phyloP scores from a whole-genome alignment of 53 echinoderm and acorn worm species.

The Arbacia lixula region DNA sequence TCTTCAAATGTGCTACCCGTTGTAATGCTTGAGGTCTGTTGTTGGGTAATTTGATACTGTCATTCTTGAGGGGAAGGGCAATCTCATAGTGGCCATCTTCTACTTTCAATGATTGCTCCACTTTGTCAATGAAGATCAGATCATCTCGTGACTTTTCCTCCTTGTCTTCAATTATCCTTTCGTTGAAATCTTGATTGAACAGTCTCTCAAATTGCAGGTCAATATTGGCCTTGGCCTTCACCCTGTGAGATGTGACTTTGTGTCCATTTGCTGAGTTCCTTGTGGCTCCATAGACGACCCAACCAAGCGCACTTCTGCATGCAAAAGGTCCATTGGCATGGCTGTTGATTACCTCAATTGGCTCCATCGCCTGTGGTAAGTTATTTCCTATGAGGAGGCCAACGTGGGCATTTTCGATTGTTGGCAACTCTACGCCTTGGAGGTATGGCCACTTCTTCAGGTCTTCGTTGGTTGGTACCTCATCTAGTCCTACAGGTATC shows the following conservation, averaged over 20 bases:
- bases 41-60: neutral
- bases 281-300: neutral
- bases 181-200: slow-evolving; percentile 60
- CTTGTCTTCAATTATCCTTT: slow-evolving; percentile 52
- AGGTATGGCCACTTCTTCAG: neutral
- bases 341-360: neutral
- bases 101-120: slow-evolving; percentile 23
- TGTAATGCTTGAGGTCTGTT: neutral
- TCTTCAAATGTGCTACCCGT: slow-evolving; percentile 33
- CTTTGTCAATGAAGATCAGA: neutral
- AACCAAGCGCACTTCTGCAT: neutral
- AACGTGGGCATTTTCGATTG: neutral
- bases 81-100: slow-evolving; percentile 66
- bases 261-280: neutral
- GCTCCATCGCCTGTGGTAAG: neutral
- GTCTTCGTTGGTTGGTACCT: neutral
- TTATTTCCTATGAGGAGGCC: neutral
- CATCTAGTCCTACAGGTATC: neutral
- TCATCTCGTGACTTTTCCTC: slow-evolving; percentile 58
- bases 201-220: slow-evolving; percentile 2
- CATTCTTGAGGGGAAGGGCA: neutral
- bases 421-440: neutral
- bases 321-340: neutral
- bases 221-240: neutral
- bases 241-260: slow-evolving; percentile 4